These are phyloP conservation scores for Ochropleura leucogaster DNA, from an alignment of 2,888 invertebrate species.

Conservation along the genomic window DNA sequence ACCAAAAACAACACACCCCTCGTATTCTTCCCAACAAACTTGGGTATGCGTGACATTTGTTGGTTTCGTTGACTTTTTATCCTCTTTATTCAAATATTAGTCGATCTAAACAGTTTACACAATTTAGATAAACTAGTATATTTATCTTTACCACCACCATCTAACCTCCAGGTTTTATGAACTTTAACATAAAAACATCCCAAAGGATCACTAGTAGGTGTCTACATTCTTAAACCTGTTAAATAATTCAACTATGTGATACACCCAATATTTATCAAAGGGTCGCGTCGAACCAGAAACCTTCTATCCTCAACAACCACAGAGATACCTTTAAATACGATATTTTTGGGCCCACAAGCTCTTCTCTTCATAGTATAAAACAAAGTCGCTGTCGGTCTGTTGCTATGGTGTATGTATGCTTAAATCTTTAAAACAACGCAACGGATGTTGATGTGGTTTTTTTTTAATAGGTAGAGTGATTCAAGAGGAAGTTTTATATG, in stretches of 20 bases:
- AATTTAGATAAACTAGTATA: slow-evolving; percentile 22
- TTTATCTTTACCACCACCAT: neutral
- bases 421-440: no score
- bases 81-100: slow-evolving; percentile 19
- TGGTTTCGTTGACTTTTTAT: no score
- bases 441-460: no score
- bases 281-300: slow-evolving; percentile 49
- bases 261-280: slow-evolving; percentile 36
- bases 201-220: slow-evolving; percentile 5
- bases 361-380: no score
- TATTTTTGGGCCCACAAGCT: slow-evolving; percentile 17
- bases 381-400: no score
- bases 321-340: slow-evolving; percentile 27
- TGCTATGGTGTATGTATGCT: no score
- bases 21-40: no score
- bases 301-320: slow-evolving; percentile 28
- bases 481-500: no score
- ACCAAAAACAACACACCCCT: no score
- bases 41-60: no score
- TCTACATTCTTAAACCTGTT: slow-evolving; percentile 25
- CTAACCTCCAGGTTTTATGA: slow-evolving; percentile 31
- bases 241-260: slow-evolving; percentile 49
- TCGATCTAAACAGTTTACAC: slow-evolving; percentile 3
- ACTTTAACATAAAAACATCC: slow-evolving; percentile 8
- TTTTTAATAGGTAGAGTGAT: no score